Evolutionary conservation across 2,113 vertebrate genomes (phyloP).

Genomic region (Penelope pileata): DNA sequence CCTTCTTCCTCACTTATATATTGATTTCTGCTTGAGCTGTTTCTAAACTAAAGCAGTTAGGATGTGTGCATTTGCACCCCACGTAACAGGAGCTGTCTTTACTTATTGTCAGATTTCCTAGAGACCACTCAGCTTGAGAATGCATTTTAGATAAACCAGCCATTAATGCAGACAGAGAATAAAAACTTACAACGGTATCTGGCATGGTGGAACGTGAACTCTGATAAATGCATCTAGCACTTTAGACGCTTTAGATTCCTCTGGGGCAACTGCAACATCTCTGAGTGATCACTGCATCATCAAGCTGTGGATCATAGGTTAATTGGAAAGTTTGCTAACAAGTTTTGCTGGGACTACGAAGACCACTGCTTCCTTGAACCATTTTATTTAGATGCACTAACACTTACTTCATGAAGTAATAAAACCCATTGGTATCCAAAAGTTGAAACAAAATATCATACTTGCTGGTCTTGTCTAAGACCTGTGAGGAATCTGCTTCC

Average conservation of each 20-base stretch:
- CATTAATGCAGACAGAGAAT: not conserved
- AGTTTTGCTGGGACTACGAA: not conserved
- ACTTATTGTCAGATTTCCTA: slow-evolving; percentile 9
- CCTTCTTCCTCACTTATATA: slow-evolving; percentile 12
- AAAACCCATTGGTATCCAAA: not conserved
- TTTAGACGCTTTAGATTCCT: slow-evolving; percentile 45
- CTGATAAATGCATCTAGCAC: slow-evolving; percentile 24
- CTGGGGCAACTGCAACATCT: slow-evolving; percentile 26
- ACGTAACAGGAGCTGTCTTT: not conserved
- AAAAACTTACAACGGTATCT: not conserved
- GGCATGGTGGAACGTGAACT: not conserved
- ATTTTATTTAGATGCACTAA: not conserved
- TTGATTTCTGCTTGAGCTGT: not conserved
- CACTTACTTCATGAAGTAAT: not conserved
- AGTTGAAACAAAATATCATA: not conserved
- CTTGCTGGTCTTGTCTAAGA: not conserved
- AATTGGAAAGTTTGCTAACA: slow-evolving; percentile 54
- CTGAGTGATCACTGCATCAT: not conserved
- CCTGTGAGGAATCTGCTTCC: not conserved
- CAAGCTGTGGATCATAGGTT: not conserved
- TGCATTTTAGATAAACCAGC: slow-evolving; percentile 23
- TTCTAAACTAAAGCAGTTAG: not conserved
- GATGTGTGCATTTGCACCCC: not conserved
- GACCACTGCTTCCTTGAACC: not conserved
- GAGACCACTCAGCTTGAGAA: not conserved